These are phyloP conservation scores for Spheniscus humboldti DNA, from an alignment of 2,797 vertebrate genomes.

Conservation along the genomic window DNA sequence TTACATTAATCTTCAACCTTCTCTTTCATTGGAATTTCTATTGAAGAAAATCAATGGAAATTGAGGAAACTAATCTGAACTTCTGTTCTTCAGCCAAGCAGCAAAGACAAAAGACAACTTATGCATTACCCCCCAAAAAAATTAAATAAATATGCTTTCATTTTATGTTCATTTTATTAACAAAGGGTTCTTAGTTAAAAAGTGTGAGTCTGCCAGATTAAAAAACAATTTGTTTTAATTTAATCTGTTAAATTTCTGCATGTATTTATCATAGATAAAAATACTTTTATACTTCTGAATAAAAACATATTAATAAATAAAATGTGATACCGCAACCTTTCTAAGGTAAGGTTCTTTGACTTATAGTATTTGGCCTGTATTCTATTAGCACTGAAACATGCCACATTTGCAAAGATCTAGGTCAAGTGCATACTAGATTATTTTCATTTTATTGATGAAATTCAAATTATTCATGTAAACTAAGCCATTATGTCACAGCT, in stretches of 20 bases:
- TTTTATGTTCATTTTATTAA: not conserved
- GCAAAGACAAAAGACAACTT: not conserved
- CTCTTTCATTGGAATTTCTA: not conserved
- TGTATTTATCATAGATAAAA: not conserved
- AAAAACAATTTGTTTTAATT: not conserved
- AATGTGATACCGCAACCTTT: not conserved
- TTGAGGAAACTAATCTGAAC: not conserved
- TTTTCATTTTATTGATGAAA: not conserved
- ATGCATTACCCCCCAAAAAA: not conserved
- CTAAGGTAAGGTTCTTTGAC: not conserved
- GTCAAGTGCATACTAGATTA: not conserved
- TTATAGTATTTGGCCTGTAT: not conserved
- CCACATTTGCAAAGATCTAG: not conserved
- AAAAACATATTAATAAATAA: not conserved
- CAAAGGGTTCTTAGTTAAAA: not conserved
- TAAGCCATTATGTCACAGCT: not conserved
- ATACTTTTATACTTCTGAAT: not conserved
- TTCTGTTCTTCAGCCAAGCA: not conserved
- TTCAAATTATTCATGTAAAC: not conserved
- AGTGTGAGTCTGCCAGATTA: not conserved
- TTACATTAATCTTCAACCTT: not conserved
- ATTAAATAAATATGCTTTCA: not conserved
- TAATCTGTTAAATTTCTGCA: not conserved
- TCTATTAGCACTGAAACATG: not conserved
- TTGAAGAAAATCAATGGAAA: not conserved